These are phyloP conservation scores for Sminthurinus signatus DNA, from an alignment of 1,140 invertebrate species.

Conservation along the genomic window DNA sequence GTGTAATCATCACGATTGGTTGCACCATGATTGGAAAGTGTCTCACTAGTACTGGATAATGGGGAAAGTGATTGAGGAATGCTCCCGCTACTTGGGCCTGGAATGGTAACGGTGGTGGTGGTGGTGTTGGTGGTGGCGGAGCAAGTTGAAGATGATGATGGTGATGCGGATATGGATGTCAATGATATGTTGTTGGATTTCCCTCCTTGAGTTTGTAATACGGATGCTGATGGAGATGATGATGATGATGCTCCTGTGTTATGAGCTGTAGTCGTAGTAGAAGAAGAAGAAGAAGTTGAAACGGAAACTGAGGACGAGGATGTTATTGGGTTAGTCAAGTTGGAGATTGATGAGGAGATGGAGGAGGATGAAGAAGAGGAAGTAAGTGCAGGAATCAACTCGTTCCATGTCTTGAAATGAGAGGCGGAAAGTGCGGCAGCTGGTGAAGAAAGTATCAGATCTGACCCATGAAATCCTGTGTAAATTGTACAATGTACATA, in stretches of 20 bases:
- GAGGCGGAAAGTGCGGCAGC: constrained; percentile 4
- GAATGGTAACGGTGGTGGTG: not conserved
- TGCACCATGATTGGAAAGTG: constrained; percentile 7
- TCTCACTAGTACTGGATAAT: not conserved
- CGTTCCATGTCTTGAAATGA: constrained; percentile 38
- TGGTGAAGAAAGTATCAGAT: constrained; percentile 18
- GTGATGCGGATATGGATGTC: not conserved
- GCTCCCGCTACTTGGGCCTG: not conserved
- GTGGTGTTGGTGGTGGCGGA: constrained; percentile 10
- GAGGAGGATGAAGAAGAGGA: constrained; percentile 24
- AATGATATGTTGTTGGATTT: not conserved
- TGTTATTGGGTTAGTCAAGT: constrained; percentile 23
- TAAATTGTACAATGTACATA: not conserved
- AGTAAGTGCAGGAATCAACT: constrained; percentile 31
- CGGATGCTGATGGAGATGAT: not conserved
- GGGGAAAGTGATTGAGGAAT: not conserved
- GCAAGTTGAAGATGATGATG: not conserved
- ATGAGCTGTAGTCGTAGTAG: not conserved
- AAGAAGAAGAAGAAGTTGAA: constrained; percentile 3
- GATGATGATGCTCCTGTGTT: no score
- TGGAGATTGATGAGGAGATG: constrained; percentile 22
- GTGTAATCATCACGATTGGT: not conserved
- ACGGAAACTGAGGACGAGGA: constrained; percentile 17
- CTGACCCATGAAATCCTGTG: constrained; percentile 21
- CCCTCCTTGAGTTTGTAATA: not conserved